phyloP scores from a whole-genome alignment of 2,797 vertebrate genomes.

The Columba guinea region DNA sequence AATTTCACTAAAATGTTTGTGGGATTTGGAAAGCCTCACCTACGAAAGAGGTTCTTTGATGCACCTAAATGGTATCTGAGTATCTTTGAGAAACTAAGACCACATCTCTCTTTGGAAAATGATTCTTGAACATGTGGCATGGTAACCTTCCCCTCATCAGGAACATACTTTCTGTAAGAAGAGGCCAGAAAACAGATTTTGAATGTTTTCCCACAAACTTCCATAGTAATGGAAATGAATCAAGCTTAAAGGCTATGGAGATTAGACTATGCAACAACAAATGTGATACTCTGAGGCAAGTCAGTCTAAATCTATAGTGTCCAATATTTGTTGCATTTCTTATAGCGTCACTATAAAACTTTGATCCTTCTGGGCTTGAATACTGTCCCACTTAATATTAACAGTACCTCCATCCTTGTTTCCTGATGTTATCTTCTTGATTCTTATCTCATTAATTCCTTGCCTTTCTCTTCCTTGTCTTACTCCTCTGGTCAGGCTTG shows the following conservation, averaged over 20 bases:
- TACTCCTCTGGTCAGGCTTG: neutral
- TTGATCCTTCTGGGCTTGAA: neutral
- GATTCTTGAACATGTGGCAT: neutral
- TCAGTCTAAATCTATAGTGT: neutral
- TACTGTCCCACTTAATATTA: neutral
- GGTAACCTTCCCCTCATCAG: neutral
- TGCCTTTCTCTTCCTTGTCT: neutral
- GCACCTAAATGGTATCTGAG: neutral
- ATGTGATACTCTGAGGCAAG: neutral
- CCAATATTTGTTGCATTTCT: neutral
- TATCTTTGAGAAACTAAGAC: neutral
- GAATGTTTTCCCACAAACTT: neutral
- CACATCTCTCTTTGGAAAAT: neutral
- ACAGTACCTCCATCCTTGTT: neutral
- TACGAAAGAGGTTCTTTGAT: neutral
- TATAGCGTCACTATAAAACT: neutral
- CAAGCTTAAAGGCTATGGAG: neutral
- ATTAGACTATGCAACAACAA: neutral
- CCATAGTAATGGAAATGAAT: neutral
- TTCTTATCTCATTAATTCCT: neutral
- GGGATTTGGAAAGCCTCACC: neutral
- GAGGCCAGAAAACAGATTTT: neutral
- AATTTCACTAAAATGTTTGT: neutral
- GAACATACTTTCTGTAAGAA: neutral
- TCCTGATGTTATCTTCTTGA: fast-evolving